Evolutionary conservation across 2,888 invertebrate genomes (phyloP), one percentile per base, ranked within the genome.

Genomic region (Platycheirus albimanus): DNA sequence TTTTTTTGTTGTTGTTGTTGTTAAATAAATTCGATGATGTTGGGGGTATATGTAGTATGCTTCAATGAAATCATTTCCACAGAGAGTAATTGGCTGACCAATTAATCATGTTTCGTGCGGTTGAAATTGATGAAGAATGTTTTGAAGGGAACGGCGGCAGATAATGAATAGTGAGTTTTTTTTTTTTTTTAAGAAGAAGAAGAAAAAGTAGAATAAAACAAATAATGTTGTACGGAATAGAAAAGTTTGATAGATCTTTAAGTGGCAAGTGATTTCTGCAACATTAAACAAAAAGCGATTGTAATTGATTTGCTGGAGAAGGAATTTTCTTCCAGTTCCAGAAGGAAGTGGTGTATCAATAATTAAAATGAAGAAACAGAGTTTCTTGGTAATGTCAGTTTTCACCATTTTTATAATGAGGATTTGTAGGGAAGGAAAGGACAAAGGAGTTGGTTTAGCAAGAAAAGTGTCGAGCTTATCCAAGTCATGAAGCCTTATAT

Each of bases 101-200:
- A 81, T 81, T 81, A 81, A 81, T 81, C 77, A 81, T 76, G 81
- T 81, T 81, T 13, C 67, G 66, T 76, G 71, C 33, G 76, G 71
- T 77, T 54, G 41, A 45, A 63, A 61, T 51, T 41, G 64, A 67
- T 67, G 33, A 19, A 24, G 43, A 15, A 30, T 69, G 41, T 36
- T 4, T 19, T 38, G 11, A 33, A 17, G 24, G 8, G 33, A 15
- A 15, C 6, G n/a, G 2, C n/a, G n/a, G n/a, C n/a, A n/a, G n/a
- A n/a, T n/a, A n/a, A n/a, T n/a, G n/a, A n/a, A n/a, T n/a, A n/a
- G n/a, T n/a, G n/a, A n/a, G n/a, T n/a, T n/a, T n/a, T n/a, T n/a
- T n/a, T n/a, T n/a, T n/a, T n/a, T n/a, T n/a, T n/a, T 33, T 33
- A n/a, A 11, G 11, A 11, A 17, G 15, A 38, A n/a, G 3, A 1